Percentiles rank a stretch among this genome's conserved stretches.
phyloP scores from a whole-genome alignment of 2,888 invertebrate species.

The Dendrolimus pini region DNA sequence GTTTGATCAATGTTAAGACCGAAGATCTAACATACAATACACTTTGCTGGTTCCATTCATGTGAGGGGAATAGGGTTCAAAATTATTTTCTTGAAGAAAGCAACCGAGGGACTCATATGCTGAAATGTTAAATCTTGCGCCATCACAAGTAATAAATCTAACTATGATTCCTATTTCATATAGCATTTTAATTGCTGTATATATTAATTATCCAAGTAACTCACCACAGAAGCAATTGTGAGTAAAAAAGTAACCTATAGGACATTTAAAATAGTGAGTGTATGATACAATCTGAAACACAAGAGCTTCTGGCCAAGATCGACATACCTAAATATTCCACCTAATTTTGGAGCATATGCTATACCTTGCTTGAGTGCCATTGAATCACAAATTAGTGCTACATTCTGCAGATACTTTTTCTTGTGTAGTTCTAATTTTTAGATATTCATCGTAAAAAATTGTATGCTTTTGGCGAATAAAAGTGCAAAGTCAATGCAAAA shows the following conservation, averaged over 20 bases:
- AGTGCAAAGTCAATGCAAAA: neutral
- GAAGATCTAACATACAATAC: neutral
- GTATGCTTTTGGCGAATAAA: neutral
- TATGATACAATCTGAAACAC: neutral
- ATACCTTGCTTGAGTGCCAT: neutral
- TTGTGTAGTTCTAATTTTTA: neutral
- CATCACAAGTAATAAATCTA: neutral
- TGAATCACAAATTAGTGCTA: neutral
- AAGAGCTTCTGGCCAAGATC: neutral
- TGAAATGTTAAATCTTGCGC: neutral
- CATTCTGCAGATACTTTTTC: neutral
- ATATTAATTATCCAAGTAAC: neutral
- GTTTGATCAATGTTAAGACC: neutral
- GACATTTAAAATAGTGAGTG: neutral
- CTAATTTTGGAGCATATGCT: neutral
- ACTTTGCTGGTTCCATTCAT: neutral
- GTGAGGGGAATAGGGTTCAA: neutral
- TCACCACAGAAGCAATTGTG: neutral
- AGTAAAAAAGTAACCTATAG: neutral
- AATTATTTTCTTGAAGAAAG: neutral
- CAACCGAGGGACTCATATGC: neutral
- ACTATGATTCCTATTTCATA: neutral
- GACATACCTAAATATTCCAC: neutral
- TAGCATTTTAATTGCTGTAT: neutral
- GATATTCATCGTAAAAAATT: neutral